Evolutionary conservation across 2,113 vertebrate genomes (phyloP), one percentile per base, ranked within the genome.

Genomic region (Chascanopsetta lugubris): DNA sequence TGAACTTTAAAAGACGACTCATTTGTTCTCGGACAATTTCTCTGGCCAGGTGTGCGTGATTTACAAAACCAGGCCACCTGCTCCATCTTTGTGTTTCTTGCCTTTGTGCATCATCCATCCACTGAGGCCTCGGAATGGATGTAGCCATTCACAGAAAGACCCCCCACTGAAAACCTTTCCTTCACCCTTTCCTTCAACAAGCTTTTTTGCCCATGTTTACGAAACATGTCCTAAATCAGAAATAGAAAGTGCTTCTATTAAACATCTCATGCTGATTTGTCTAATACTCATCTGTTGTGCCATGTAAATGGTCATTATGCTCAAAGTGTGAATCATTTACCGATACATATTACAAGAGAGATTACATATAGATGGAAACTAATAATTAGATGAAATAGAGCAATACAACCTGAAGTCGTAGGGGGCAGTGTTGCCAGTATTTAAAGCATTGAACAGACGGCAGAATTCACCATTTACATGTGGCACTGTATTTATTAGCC

Each of bases 231-330:
- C n/a, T 8, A 17, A 36, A 30, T 54, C 20, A 20, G 43, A 43
- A 68, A 47, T 8, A 30, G n/a, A 3, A 75, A 65, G 34, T 18
- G 9, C 1, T 0, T 13, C 29, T 20, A 49, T 13, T 5, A 27
- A 38, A 40, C 48, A 48, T 34, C 50, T 54, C 29, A 53, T 21
- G 46, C 43, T 1, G 4, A 58, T 20, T 30, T 50, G 12, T 40
- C 61, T 42, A 21, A 3, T 11, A 20, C 53, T 42, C 6, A 42
- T 75, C 47, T 63, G 67, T 66, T 54, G 34, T 63, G 47, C 26
- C 30, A 34, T 48, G 58, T 57, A 61, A 51, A 53, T 60, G 58
- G 57, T 50, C 26, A 29, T 12, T 17, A 38, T 38, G 34, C 34
- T 38, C 34, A 38, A 38, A 11, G 12, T 38, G 12, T 13, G 12